Base-by-base conservation (phyloP, 2,888 invertebrate genomes). In the Pandemis cinnamomeana region DNA sequence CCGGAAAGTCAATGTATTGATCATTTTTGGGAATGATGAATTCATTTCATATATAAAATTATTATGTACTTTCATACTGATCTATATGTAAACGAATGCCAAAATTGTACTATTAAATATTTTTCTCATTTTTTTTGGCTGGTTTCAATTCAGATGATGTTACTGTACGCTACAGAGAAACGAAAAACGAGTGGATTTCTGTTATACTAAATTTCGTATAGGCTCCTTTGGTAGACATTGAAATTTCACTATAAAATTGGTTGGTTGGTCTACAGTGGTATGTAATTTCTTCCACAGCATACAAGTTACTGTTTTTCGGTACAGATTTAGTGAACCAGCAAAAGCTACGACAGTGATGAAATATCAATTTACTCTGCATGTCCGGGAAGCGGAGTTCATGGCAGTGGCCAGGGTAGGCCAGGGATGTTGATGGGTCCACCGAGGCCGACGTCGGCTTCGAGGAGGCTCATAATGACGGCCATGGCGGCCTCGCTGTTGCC, bases 391-490 rank as follows among this genome's bases (percentile, higher is more conserved):
- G 44, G 77, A 72, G 78, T 79, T 90, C 86, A 97, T 27, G 97
- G 97, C 69, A 98, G 92, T 0, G 97, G 97, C 98, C 98, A 98
- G 0, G 98, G 98, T 36, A 98, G 90, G 46, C 97, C 97, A 8
- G 97, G 96, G 89, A 97, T 97, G 91, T 98, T 98, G 53, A 98
- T 97, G 0, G 97, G 97, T 0, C 97, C 98, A 5, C 98, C 98
- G 46, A 98, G 95, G 0, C 98, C 98, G 0, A 98, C 98, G 86
- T 98, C 98, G 0, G 98, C 98, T 88, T 98, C 98, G 62, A 98
- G 91, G 41, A 98, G 95, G 86, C 97, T 98, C 98, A 98, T 98
- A 80, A 98, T 97, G 79, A 98, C 98, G 0, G 98, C 97, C 97
- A 98, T 98, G 6, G 98, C 97, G 3, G 98, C 98, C 85, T 98